These are phyloP conservation scores for Malthinus seriepunctatus DNA, from an alignment of 2,888 invertebrate genomes.

Conservation along the genomic window DNA sequence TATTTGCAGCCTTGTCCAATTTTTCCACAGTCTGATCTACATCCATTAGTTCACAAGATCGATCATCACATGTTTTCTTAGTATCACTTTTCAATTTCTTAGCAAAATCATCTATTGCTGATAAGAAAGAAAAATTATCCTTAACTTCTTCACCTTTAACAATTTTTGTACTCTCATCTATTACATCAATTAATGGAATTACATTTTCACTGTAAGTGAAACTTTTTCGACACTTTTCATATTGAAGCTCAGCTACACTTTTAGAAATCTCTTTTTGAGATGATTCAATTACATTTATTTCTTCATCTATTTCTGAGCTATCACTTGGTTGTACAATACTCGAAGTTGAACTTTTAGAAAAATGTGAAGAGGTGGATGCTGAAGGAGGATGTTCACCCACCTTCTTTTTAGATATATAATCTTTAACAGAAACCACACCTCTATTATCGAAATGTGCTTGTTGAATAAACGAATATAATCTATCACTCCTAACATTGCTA, in stretches of 20 bases:
- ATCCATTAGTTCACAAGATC: slow-evolving; percentile 17
- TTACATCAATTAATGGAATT: slow-evolving; percentile 38
- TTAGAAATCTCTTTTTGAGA: slow-evolving; percentile 13
- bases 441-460: slow-evolving; percentile 53
- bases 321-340: background rate
- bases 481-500: slow-evolving; percentile 48
- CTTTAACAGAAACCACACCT: slow-evolving; percentile 43
- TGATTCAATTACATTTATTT: slow-evolving; percentile 19
- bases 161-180: slow-evolving; percentile 39
- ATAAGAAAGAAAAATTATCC: slow-evolving; percentile 25
- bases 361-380: slow-evolving; percentile 12
- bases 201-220: slow-evolving; percentile 30
- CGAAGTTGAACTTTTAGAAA: background rate
- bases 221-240: background rate
- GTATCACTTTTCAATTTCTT: slow-evolving; percentile 1
- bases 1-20: background rate
- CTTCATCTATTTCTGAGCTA: slow-evolving; percentile 6
- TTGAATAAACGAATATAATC: slow-evolving; percentile 58
- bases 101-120: slow-evolving; percentile 35
- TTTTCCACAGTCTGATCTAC: slow-evolving; percentile 11
- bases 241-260: background rate
- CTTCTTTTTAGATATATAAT: slow-evolving; percentile 31
- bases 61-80: background rate
- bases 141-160: background rate
- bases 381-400: slow-evolving; percentile 15